A percentile compares a stretch with the other conserved stretches of the same genome.
Conservation (phyloP, 2,888 invertebrate species). For the Ypsolopha scabrella region DNA sequence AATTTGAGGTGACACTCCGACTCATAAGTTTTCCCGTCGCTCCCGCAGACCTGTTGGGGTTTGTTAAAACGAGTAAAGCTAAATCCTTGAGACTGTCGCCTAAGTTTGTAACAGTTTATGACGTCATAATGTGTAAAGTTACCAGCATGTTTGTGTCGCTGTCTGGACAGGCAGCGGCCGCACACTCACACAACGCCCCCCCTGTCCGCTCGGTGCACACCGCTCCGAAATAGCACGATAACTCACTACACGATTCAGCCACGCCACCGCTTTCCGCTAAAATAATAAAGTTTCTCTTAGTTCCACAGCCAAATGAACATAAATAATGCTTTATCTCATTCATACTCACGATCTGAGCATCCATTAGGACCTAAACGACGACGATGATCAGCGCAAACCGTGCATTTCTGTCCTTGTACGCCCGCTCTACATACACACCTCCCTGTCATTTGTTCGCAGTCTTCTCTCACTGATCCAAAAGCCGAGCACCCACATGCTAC, state of each 20-base stretch:
- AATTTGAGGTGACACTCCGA: conserved; percentile 86
- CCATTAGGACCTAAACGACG: conserved; percentile 82
- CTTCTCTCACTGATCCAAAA: conserved; percentile 88
- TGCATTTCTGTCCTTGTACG: conserved; percentile 90
- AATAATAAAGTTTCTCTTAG: conserved; percentile 3
- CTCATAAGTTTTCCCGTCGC: conserved; percentile 84
- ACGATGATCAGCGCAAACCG: conserved; percentile 81
- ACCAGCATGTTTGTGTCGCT: conserved; percentile 62
- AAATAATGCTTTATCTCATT: background rate
- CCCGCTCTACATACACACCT: conserved; percentile 88
- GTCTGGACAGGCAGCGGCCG: conserved; percentile 64
- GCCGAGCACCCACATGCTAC: conserved; percentile 91
- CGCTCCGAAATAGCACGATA: conserved; percentile 87
- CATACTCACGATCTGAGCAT: conserved; percentile 58
- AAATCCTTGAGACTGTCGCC: background rate
- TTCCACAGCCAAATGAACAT: conserved; percentile 1
- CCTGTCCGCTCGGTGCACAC: conserved; percentile 81
- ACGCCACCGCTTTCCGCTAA: conserved; percentile 76
- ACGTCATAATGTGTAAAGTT: conserved; percentile 15
- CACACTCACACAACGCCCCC: conserved; percentile 82
- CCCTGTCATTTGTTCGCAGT: conserved; percentile 95
- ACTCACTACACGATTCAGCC: conserved; percentile 76
- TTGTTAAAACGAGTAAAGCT: conserved; percentile 1
- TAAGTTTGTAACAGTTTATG: background rate
- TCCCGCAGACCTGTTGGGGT: conserved; percentile 74